phyloP scores from a whole-genome alignment of 2,797 vertebrate species.

The Brotula barbata region DNA sequence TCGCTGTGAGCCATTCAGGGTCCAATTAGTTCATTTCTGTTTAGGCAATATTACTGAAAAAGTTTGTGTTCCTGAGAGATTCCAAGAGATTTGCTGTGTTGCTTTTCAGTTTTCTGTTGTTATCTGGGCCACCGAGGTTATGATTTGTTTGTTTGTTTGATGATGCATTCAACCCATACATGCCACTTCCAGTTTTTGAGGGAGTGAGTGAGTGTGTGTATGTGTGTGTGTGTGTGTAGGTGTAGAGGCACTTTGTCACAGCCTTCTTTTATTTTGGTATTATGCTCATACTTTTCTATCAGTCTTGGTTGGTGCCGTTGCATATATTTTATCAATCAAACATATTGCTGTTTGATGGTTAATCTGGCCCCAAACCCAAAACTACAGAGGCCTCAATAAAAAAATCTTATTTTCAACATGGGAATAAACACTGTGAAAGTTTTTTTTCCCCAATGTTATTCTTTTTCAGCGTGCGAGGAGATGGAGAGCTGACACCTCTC shows the following conservation, averaged over 20 bases:
- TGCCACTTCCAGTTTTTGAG: too few relatives aligned
- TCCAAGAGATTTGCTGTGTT: not conserved
- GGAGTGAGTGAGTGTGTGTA: too few relatives aligned
- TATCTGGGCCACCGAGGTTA: not conserved
- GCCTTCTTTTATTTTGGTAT: too few relatives aligned
- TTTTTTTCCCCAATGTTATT: conserved; percentile 38
- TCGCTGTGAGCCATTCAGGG: conserved; percentile 29
- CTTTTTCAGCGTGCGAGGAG: conserved; percentile 44
- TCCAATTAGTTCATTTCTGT: conserved; percentile 61
- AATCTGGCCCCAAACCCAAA: too few relatives aligned
- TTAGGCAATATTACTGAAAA: conserved; percentile 29
- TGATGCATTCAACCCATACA: too few relatives aligned
- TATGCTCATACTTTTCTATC: too few relatives aligned
- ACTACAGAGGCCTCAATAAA: not conserved
- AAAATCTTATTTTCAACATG: conserved; percentile 34
- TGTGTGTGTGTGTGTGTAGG: too few relatives aligned
- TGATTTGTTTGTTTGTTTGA: not conserved
- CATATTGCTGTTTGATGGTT: conserved; percentile 17
- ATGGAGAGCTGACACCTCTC: conserved; percentile 61
- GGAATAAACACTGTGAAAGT: conserved; percentile 37
- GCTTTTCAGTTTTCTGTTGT: not conserved
- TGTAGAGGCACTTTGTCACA: too few relatives aligned
- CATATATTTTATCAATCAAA: conserved; percentile 12
- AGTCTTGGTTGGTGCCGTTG: conserved; percentile 14
- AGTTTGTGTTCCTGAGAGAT: conserved; percentile 37